These are phyloP conservation scores for Hypocryptadius cinnamomeus DNA, from an alignment of 2,113 vertebrate species.

Conservation along the genomic window DNA sequence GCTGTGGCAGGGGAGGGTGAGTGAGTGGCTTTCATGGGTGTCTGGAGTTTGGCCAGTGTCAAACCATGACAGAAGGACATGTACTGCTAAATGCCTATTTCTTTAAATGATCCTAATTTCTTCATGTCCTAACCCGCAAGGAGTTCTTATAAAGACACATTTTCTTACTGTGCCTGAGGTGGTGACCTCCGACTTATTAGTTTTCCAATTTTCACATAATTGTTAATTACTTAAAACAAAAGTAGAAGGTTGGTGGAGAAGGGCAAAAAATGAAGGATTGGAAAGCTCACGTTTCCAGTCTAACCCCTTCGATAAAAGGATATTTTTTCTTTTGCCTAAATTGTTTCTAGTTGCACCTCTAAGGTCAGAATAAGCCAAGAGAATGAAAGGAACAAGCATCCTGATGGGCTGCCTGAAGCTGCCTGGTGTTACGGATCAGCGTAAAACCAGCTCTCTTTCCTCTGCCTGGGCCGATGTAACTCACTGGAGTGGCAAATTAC, in stretches of 20 bases:
- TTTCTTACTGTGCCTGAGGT: background rate
- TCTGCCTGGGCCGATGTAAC: slow-evolving; percentile 92
- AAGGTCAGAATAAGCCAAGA: slow-evolving; percentile 76
- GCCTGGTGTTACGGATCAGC: slow-evolving; percentile 88
- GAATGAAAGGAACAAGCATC: slow-evolving; percentile 75
- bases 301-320: background rate
- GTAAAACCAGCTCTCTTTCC: slow-evolving; percentile 83
- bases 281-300: background rate
- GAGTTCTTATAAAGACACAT: slow-evolving; percentile 8
- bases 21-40: background rate
- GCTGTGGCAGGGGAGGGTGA: background rate
- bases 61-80: background rate
- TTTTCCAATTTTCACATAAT: slow-evolving; percentile 42
- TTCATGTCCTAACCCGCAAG: background rate
- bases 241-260: slow-evolving; percentile 7
- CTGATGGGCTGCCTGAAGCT: slow-evolving; percentile 83
- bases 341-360: slow-evolving; percentile 72
- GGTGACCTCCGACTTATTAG: slow-evolving; percentile 40
- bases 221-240: slow-evolving; percentile 24
- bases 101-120: background rate
- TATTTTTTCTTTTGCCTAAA: slow-evolving; percentile 62
- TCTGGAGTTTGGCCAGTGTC: background rate
- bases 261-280: background rate
- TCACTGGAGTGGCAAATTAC: slow-evolving; percentile 99
- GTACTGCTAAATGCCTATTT: background rate